Base-by-base conservation (phyloP, 2,113 vertebrate species). In the Carassius carassius region DNA sequence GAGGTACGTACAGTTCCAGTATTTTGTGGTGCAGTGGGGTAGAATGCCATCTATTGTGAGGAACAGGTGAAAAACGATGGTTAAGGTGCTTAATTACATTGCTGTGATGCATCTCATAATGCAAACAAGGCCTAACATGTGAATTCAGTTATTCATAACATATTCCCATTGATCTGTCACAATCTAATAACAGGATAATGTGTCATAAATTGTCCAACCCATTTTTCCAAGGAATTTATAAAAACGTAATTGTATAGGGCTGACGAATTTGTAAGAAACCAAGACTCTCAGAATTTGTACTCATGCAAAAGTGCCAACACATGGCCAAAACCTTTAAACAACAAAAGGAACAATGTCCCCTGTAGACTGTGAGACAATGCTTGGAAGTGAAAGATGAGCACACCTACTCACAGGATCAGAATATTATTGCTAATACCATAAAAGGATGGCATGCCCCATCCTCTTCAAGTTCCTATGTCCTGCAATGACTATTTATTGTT, bases 341-440 rank as follows among this genome's bases (percentile, higher is more conserved):
- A 62, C 51, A 25, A 76, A 81, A 70, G 2, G 3, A 37, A 17
- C 17, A 41, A 10, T 49, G 23, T 81, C 47, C 63, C 8, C 16
- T 58, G 56, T 44, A 87, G 16, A 82, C 65, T 85, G 60, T 85
- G 60, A 87, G 76, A 37, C 54, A 85, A 82, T n/a, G 23, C 13
- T 58, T 83, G 13, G 32, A 73, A 70, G 54, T 47, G 29, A 78
- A 58, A 32, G 41, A 41, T 41, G 7, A 5, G 62, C 81, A 51
- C 35, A 19, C 51, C 8, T 19, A 77, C 74, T 56, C 49, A 65
- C 14, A 47, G 58, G 16, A 4, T 65, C 60, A 29, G 13, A 25
- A 6, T 25, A 51, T 81, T 25, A 51, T 81, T 69, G n/a, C 41
- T n/a, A 49, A 47, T 47, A 65, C 2, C 23, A 49, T 29, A 23